Conservation (phyloP, 2,113 vertebrate genomes). For the Gnathonemus echidnorhynchus region DNA sequence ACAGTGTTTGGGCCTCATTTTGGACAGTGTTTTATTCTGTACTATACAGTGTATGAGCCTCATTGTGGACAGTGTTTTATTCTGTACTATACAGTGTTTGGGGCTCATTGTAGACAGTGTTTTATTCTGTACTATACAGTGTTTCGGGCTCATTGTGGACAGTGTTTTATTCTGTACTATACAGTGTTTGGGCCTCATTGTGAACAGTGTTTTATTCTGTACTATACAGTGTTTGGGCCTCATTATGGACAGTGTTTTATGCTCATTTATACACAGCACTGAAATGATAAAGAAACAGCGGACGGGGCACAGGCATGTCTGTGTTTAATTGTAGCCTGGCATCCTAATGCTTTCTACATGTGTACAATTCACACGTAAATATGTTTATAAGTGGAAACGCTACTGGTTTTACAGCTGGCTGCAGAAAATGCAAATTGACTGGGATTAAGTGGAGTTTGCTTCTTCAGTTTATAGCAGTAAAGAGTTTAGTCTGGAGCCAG, state of each 20-base stretch:
- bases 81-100: not conserved
- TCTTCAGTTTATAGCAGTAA: conserved; percentile 51
- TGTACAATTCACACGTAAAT: conserved; percentile 59
- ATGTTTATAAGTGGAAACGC: conserved; percentile 38
- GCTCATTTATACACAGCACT: conserved; percentile 35
- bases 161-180: not conserved
- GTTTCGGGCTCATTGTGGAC: not conserved
- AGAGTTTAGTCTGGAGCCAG: conserved; percentile 39
- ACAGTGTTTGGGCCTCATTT: not conserved
- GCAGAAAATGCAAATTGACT: conserved; percentile 53
- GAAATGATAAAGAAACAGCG: conserved; percentile 36
- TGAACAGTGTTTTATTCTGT: not conserved
- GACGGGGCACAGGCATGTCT: conserved; percentile 39
- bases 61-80: not conserved
- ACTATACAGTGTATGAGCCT: not conserved
- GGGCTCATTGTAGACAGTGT: not conserved
- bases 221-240: not conserved
- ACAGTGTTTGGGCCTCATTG: not conserved
- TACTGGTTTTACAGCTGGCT: conserved; percentile 48
- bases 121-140: not conserved
- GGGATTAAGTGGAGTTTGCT: conserved; percentile 40
- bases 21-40: not conserved
- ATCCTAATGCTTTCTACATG: conserved; percentile 56
- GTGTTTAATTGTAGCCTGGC: conserved; percentile 55
- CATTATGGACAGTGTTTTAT: not conserved